Evolutionary conservation across 2,888 invertebrate species (phyloP), one percentile per base, ranked within the genome.

Genomic region (Tiliacea citrago): DNA sequence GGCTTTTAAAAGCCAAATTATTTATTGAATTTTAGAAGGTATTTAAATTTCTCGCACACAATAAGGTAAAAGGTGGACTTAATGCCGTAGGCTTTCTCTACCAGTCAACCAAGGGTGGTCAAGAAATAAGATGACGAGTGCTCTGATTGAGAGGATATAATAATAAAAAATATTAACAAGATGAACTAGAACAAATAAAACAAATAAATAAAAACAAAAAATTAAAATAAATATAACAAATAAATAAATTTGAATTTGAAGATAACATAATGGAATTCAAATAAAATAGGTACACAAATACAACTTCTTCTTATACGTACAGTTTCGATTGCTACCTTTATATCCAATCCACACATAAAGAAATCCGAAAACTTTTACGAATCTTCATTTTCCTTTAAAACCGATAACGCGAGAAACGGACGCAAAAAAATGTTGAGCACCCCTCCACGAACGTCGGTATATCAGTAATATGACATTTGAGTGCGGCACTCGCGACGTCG

Each of bases 391-490:
- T 21, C 5, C 9, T 9, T 9, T 49, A 13, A 49, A 49, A n/a
- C 29, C 2, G n/a, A 60, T 61, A n/a, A 39, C 13, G 55, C 49
- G 13, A 12, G 10, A 61, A n/a, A 5, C 0, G 1, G 12, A 9
- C 10, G 3, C 0, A 24, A 51, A 70, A 76, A 94, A 94, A 91
- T 91, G 95, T 95, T 95, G 84, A 10, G 68, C 63, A 90, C 86
- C 84, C 87, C 93, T 86, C 83, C 75, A 77, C 89, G 89, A 92
- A 92, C 89, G 89, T 82, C 82, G 82, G 89, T 87, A 89, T 85
- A 90, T 91, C 91, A 91, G 93, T 92, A 93, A 94, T 94, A 94
- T 95, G 94, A 94, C 95, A 95, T 94, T 92, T 90, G 92, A 93
- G 91, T 94, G 93, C 93, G 94, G 94, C 90, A 93, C 90, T 92